A percentile compares a stretch with the other conserved stretches of the same genome.
These are phyloP conservation scores for Manacus vitellinus DNA, from an alignment of 2,113 vertebrate genomes.

Conservation along the genomic window DNA sequence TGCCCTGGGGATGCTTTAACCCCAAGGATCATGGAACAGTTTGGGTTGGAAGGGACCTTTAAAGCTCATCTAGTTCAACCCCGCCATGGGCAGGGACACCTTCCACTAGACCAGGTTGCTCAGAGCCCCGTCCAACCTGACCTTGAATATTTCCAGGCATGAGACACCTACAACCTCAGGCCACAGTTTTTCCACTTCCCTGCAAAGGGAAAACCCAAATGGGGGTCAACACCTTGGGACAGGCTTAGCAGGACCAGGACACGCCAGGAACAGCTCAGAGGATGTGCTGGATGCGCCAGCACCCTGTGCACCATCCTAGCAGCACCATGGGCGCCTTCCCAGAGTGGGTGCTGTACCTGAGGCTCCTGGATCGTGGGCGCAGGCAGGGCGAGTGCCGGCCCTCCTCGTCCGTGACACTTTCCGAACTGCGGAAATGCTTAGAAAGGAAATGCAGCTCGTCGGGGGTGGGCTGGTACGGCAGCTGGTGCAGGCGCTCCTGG, in stretches of 20 bases:
- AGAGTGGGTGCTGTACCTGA: slow-evolving; percentile 76
- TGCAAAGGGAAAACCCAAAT: rapidly evolving
- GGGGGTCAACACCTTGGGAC: neutral
- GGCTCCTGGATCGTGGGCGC: slow-evolving; percentile 90
- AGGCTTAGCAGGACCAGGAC: neutral
- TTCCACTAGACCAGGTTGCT: neutral
- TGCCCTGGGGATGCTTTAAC: no score
- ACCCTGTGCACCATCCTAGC: rapidly evolving
- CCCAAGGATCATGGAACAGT: neutral
- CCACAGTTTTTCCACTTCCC: neutral
- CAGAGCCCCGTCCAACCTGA: neutral
- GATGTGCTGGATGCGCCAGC: neutral
- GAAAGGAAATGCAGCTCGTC: slow-evolving; percentile 98
- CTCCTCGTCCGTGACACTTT: slow-evolving; percentile 88
- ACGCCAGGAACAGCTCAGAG: neutral
- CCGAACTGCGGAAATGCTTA: slow-evolving; percentile 94
- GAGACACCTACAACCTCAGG: neutral
- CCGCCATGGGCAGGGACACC: neutral
- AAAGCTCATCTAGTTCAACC: neutral
- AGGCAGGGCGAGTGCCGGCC: slow-evolving; percentile 83
- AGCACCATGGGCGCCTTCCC: rapidly evolving
- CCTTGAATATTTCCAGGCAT: neutral
- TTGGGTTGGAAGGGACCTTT: neutral
- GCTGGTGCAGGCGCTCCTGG: slow-evolving; percentile 95
- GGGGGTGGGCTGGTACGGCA: slow-evolving; percentile 94